Conservation (phyloP, 1,140 invertebrate genomes). For the Drosophila mojavensis region DNA sequence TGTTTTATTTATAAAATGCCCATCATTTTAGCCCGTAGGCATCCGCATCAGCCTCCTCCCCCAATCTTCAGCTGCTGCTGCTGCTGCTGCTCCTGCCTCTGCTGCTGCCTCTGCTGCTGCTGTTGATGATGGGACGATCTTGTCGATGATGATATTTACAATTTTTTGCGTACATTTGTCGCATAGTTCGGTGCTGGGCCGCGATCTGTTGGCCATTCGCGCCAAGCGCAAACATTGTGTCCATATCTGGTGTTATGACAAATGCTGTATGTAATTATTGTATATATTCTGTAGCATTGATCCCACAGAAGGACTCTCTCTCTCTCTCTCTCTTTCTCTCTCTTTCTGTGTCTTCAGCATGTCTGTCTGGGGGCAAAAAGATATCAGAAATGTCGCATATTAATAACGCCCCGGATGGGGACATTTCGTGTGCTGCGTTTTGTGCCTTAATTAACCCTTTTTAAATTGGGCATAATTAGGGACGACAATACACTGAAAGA, state of each 20-base stretch:
- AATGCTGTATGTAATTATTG: conserved; percentile 84
- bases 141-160: conserved; percentile 77
- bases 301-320: conserved; percentile 35
- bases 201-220: conserved; percentile 50
- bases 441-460: conserved; percentile 84
- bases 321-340: not conserved
- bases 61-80: not conserved
- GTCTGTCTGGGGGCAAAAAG: conserved; percentile 60
- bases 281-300: conserved; percentile 54
- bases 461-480: conserved; percentile 84
- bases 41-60: conserved; percentile 7
- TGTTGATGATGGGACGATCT: conserved; percentile 24
- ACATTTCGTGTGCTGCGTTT: conserved; percentile 65
- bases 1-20: conserved; percentile 83
- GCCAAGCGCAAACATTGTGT: conserved; percentile 57
- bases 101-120: not conserved
- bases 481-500: conserved; percentile 53
- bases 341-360: not conserved
- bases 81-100: not conserved
- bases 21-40: conserved; percentile 48
- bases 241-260: conserved; percentile 84
- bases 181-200: conserved; percentile 62
- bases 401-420: conserved; percentile 68
- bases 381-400: conserved; percentile 83
- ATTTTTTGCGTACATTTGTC: conserved; percentile 76